Base-by-base conservation (phyloP, 2,113 vertebrate species). In the Pterocles orientalis region DNA sequence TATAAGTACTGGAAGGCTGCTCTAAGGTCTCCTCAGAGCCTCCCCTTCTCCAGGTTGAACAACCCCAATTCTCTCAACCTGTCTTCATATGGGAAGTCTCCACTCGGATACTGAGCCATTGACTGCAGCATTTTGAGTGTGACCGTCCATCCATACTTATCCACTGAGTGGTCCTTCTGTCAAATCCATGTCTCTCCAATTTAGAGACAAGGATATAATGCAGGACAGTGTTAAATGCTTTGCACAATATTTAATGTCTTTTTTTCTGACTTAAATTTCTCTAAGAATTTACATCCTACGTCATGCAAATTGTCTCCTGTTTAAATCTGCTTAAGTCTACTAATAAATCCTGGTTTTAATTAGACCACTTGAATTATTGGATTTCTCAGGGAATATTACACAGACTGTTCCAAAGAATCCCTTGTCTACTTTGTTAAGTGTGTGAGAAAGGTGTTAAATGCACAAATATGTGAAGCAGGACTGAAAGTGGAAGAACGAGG, bases 251-350 rank as follows among this genome's bases (percentile, higher is more conserved):
- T 41, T 41, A 41, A 31, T 16, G n/a, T 43, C 41, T 79, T 34
- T 57, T 77, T 84, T 54, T 64, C 69, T 62, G 41, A 7, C 34
- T 88, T 69, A 82, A 76, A 65, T 70, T 73, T 95, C 47, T 85
- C 26, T 33, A 66, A 90, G 76, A 70, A 82, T 28, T 72, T 47
- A 68, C 24, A 65, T 90, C 19, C 0, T 54, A 77, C 70, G 70
- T 80, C 82, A 90, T 86, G 79, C 41, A 95, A 94, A 82, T 84
- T 76, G 15, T 56, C 25, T 85, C 57, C 51, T 79, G 61, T 76
- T 82, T 92, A 48, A 82, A 87, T 87, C 33, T 96, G 57, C 61
- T 89, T 92, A 87, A 66, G 61, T 72, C 18, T 94, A 65, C 91
- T 92, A 84, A 92, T 94, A 95, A 91, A 77, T 82, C 5, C 18